Conservation (phyloP, 1,140 invertebrate genomes). For the Phymorhynchus buccinoides region DNA sequence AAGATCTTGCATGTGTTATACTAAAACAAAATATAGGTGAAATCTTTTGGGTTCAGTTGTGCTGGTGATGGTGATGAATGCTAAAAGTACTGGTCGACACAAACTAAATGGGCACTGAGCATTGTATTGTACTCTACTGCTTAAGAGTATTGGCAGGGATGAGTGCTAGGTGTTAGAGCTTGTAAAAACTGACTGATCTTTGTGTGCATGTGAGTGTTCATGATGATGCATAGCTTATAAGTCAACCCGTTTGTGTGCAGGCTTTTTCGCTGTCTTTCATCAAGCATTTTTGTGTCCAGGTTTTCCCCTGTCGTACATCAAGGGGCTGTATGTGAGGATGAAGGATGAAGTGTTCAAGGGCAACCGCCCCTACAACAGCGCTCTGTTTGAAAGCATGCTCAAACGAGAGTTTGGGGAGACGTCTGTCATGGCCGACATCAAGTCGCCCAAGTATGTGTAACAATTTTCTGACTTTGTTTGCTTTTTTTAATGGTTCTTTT, state of each 20-base stretch:
- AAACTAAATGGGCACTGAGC: no score
- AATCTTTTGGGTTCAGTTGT: no score
- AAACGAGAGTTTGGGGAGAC: conserved; percentile 90
- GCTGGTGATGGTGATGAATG: no score
- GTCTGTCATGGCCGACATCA: conserved; percentile 89
- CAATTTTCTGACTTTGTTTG: no score
- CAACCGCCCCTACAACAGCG: conserved; percentile 88
- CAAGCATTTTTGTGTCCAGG: conserved; percentile 60
- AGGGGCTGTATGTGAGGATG: conserved; percentile 90
- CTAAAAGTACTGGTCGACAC: no score
- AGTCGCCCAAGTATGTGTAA: conserved; percentile 81
- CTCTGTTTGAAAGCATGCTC: conserved; percentile 88
- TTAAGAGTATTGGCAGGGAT: no score
- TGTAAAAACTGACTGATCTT: not conserved
- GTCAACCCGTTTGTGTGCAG: not conserved
- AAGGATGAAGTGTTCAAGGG: conserved; percentile 94
- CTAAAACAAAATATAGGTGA: no score
- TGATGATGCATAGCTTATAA: not conserved
- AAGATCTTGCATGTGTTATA: no score
- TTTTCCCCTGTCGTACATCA: conserved; percentile 75
- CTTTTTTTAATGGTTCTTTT: no score
- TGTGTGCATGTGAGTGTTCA: not conserved
- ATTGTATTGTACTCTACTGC: no score
- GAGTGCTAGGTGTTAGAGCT: no score
- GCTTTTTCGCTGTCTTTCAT: not conserved